phyloP scores from a whole-genome alignment of 2,888 invertebrate genomes.

The Copidosoma aretas region DNA sequence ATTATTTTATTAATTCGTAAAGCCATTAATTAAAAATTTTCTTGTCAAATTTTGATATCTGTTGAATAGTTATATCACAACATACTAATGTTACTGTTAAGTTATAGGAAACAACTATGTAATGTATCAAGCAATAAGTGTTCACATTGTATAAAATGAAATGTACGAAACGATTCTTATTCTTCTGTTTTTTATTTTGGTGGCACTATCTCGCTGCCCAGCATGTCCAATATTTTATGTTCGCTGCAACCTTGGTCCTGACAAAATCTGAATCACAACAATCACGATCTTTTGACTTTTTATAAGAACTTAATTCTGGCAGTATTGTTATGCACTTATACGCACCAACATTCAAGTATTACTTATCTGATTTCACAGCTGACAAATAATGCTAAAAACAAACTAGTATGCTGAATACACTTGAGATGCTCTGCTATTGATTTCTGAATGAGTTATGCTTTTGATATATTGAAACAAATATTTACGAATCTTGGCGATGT shows the following conservation, averaged over 20 bases:
- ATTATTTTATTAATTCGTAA: constrained; percentile 25
- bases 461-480: too few relatives aligned
- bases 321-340: constrained; percentile 79
- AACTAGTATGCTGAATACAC: too few relatives aligned
- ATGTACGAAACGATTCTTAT: constrained; percentile 25
- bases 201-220: constrained; percentile 59
- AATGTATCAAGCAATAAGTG: constrained; percentile 36
- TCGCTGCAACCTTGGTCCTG: constrained; percentile 62
- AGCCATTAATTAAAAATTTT: constrained; percentile 29
- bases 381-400: too few relatives aligned
- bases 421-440: too few relatives aligned
- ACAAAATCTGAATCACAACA: constrained; percentile 71
- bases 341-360: constrained; percentile 46
- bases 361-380: too few relatives aligned
- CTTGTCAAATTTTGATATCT: constrained; percentile 26
- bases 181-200: constrained; percentile 18
- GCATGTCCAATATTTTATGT: constrained; percentile 59
- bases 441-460: too few relatives aligned
- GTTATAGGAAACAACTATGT: constrained; percentile 5
- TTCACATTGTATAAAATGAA: constrained; percentile 35
- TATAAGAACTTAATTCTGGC: constrained; percentile 83
- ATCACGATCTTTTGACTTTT: constrained; percentile 73
- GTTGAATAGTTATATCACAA: too few relatives aligned
- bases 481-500: too few relatives aligned
- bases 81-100: not conserved